Conservation (phyloP, 2,888 invertebrate genomes). For the Drosophila subquinaria region DNA sequence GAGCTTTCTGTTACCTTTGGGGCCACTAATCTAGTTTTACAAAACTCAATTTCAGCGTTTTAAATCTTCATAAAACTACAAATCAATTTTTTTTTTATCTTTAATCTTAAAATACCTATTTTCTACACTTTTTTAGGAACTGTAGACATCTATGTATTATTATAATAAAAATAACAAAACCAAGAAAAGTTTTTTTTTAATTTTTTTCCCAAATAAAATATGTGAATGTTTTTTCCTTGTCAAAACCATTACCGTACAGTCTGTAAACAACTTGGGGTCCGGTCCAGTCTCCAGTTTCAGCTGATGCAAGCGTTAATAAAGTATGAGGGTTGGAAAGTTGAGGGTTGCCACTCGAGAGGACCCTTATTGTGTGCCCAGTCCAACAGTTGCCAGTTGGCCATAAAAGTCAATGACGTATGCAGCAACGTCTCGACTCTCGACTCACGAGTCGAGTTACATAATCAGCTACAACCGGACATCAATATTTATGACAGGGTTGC, state of each 20-base stretch:
- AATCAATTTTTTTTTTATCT: no score
- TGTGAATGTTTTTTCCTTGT: background rate
- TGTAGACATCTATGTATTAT: no score
- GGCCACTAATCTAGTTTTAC: no score
- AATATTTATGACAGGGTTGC: slow-evolving; percentile 68
- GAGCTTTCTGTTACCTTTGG: no score
- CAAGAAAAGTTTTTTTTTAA: no score
- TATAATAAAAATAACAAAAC: no score
- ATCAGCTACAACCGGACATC: slow-evolving; percentile 62
- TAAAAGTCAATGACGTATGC: slow-evolving; percentile 64
- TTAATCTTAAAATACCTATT: no score
- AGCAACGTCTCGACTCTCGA: slow-evolving; percentile 10
- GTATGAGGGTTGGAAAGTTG: slow-evolving; percentile 28
- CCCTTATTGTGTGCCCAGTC: slow-evolving; percentile 18
- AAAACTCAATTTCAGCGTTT: no score
- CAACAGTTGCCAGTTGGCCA: slow-evolving; percentile 44
- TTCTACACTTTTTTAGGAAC: no score
- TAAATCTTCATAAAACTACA: no score
- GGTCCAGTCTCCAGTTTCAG: slow-evolving; percentile 26
- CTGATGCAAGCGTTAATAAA: slow-evolving; percentile 49
- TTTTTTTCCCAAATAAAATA: no score
- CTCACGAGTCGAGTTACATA: slow-evolving; percentile 37
- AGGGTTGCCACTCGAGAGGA: slow-evolving; percentile 23
- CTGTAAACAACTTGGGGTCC: slow-evolving; percentile 8
- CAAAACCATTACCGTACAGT: background rate